Evolutionary conservation across 2,113 vertebrate genomes (phyloP).

Genomic region (Thalassarche chlororhynchos): DNA sequence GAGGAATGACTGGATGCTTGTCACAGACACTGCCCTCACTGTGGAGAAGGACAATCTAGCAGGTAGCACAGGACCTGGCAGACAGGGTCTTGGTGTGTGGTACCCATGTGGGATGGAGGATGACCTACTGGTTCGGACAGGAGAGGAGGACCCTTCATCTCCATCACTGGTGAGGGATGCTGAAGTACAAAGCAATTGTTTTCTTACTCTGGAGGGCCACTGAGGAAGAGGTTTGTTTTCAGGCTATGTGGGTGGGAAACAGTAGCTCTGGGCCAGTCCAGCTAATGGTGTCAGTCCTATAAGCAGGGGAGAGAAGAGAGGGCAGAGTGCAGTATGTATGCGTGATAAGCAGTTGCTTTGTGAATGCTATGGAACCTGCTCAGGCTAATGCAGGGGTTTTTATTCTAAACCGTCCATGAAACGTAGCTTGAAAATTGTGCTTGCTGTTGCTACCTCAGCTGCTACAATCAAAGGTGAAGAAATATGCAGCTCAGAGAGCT

Average conservation of each 20-base stretch:
- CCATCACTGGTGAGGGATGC: background rate
- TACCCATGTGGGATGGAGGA: background rate
- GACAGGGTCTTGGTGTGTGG: background rate
- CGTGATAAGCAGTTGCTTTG: background rate
- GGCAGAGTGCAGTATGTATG: background rate
- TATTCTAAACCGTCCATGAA: background rate
- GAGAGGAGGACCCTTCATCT: background rate
- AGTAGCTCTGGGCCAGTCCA: background rate
- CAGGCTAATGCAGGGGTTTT: background rate
- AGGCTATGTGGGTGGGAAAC: background rate
- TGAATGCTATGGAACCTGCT: background rate
- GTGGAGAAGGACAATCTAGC: background rate
- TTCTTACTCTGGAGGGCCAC: background rate
- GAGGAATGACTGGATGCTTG: background rate
- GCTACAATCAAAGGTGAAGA: conserved; percentile 15
- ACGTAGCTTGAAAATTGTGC: background rate
- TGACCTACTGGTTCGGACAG: background rate
- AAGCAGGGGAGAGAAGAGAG: background rate
- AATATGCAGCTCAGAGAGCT: background rate
- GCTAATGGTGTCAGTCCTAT: background rate
- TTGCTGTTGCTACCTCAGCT: conserved; percentile 40
- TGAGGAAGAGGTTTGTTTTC: background rate
- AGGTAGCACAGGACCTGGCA: background rate
- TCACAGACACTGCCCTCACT: background rate
- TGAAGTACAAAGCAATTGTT: background rate